phyloP scores from a whole-genome alignment of 2,797 vertebrate genomes.

The Poeciliopsis turneri region DNA sequence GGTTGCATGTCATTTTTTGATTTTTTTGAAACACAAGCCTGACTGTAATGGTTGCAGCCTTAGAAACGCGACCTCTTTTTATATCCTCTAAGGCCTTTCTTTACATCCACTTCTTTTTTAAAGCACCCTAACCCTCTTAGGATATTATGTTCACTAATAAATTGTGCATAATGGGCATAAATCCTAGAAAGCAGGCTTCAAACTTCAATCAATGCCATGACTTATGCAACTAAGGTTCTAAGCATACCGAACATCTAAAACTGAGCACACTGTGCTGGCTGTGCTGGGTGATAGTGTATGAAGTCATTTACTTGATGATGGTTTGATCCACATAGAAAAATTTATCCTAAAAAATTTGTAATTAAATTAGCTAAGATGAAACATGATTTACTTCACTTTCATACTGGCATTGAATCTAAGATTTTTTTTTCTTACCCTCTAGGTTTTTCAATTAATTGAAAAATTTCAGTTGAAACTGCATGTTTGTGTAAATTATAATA shows the following conservation, averaged over 20 bases:
- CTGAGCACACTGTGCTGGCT: constrained; percentile 24
- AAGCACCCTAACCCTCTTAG: constrained; percentile 30
- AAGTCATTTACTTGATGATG: constrained; percentile 28
- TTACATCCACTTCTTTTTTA: constrained; percentile 26
- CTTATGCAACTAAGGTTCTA: constrained; percentile 32
- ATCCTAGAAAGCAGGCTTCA: constrained; percentile 35
- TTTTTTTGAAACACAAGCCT: constrained; percentile 33
- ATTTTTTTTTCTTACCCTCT: background rate
- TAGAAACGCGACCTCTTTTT: constrained; percentile 24
- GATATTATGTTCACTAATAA: constrained; percentile 42
- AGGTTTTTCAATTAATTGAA: background rate
- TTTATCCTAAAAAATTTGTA: background rate
- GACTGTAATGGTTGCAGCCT: constrained; percentile 26
- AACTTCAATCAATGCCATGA: constrained; percentile 39
- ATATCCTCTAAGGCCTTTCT: constrained; percentile 17
- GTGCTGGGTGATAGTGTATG: constrained; percentile 37
- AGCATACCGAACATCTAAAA: constrained; percentile 36
- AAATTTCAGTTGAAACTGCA: background rate
- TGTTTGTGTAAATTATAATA: background rate
- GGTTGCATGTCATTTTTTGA: constrained; percentile 36
- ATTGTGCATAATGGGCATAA: constrained; percentile 31
- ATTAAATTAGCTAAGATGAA: background rate
- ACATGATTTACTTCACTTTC: constrained; percentile 3
- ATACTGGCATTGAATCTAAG: background rate
- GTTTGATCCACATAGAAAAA: constrained; percentile 25